Conservation (phyloP, 1,140 invertebrate genomes). For the Tachypleus tridentatus region DNA sequence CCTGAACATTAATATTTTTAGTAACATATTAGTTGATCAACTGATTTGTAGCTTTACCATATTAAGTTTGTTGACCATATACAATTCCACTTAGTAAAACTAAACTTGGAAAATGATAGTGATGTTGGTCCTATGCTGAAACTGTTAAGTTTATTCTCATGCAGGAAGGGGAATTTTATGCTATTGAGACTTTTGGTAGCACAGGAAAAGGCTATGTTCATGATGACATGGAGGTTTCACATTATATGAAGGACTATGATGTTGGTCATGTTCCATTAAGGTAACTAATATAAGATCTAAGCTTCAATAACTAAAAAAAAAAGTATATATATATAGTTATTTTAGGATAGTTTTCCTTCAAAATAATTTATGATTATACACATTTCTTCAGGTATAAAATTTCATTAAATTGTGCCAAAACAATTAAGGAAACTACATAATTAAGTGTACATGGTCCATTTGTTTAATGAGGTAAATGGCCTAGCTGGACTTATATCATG, state of each 20-base stretch:
- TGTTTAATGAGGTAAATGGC: too few relatives aligned
- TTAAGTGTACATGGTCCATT: too few relatives aligned
- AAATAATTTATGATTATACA: too few relatives aligned
- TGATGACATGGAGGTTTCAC: constrained; percentile 98
- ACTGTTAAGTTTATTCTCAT: too few relatives aligned
- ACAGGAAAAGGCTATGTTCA: constrained; percentile 94
- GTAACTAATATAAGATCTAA: constrained; percentile 22
- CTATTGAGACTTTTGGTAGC: constrained; percentile 98
- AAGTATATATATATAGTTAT: too few relatives aligned
- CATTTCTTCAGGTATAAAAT: too few relatives aligned
- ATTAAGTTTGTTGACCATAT: constrained; percentile 6
- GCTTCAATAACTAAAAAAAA: not conserved
- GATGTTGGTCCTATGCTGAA: constrained; percentile 8
- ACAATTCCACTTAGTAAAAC: constrained; percentile 8
- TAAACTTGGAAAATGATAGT: too few relatives aligned
- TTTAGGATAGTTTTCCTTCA: too few relatives aligned
- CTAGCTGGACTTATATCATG: too few relatives aligned
- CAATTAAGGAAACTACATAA: too few relatives aligned
- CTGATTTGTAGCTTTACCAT: constrained; percentile 6
- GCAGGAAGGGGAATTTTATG: constrained; percentile 93
- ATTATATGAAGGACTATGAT: constrained; percentile 99
- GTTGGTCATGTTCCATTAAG: constrained; percentile 74
- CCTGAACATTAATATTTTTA: not conserved
- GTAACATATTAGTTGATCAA: not conserved
- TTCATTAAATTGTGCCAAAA: too few relatives aligned